Conservation (phyloP, 2,113 vertebrate genomes). For the Petromus typicus region DNA sequence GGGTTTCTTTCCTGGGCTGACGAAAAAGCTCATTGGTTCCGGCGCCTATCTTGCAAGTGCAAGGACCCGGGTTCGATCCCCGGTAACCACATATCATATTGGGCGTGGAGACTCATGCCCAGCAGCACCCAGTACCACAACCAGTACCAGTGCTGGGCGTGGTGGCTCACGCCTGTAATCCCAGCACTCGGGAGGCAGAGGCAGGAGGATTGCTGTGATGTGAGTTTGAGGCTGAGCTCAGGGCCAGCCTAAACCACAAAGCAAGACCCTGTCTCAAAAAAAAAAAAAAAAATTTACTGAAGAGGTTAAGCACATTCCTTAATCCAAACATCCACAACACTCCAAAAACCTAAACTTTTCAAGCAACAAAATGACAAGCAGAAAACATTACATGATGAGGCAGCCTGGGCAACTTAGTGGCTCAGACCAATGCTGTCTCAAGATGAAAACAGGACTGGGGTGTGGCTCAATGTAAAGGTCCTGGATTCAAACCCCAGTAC, state of each 20-base stretch:
- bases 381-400: background rate
- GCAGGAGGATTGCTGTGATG: too few relatives aligned
- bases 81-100: too few relatives aligned
- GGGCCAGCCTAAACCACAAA: too few relatives aligned
- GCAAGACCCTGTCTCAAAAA: too few relatives aligned
- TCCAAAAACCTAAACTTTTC: background rate
- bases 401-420: background rate
- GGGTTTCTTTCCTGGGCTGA: background rate
- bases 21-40: background rate
- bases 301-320: background rate
- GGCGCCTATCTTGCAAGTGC: too few relatives aligned
- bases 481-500: background rate
- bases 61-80: too few relatives aligned
- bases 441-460: background rate
- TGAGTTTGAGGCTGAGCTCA: too few relatives aligned
- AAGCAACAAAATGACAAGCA: background rate
- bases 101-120: too few relatives aligned
- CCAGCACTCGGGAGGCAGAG: too few relatives aligned
- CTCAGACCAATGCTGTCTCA: background rate
- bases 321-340: background rate
- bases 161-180: too few relatives aligned
- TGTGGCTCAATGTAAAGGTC: background rate
- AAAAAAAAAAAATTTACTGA: fast-evolving
- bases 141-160: too few relatives aligned
- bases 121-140: too few relatives aligned